Evolutionary conservation across 2,113 vertebrate genomes (phyloP).

Genomic region (Colossoma macropomum): DNA sequence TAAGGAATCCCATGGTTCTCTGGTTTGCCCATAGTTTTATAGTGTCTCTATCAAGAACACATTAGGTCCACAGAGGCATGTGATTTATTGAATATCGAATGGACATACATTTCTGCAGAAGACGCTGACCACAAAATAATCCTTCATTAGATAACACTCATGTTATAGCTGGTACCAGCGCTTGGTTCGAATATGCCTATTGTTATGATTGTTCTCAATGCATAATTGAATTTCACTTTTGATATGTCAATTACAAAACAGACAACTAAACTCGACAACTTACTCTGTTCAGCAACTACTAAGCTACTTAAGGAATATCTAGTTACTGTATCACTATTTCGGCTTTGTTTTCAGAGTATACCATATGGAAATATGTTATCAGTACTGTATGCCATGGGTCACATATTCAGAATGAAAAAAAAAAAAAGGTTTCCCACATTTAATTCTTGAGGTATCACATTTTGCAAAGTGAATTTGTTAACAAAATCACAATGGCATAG

Average conservation of each 20-base stretch:
- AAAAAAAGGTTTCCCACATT: constrained; percentile 11
- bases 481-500: background rate
- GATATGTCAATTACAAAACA: constrained; percentile 42
- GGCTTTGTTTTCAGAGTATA: constrained; percentile 26
- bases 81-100: constrained; percentile 12
- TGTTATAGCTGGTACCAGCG: constrained; percentile 15
- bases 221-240: constrained; percentile 13
- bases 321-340: constrained; percentile 24
- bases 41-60: constrained; percentile 19
- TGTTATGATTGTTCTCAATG: constrained; percentile 24
- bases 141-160: constrained; percentile 16
- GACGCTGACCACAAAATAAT: constrained; percentile 42
- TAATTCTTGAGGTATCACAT: constrained; percentile 41
- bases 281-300: constrained; percentile 39
- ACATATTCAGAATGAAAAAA: constrained; percentile 29
- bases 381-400: constrained; percentile 11
- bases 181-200: constrained; percentile 8
- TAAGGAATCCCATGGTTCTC: background rate
- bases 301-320: constrained; percentile 42
- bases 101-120: constrained; percentile 10
- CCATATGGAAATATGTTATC: constrained; percentile 6
- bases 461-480: constrained; percentile 11
- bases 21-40: constrained; percentile 18
- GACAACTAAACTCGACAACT: constrained; percentile 42
- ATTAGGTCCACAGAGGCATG: constrained; percentile 15